Percentiles rank a stretch among this genome's conserved stretches.
Conservation (phyloP, 2,797 vertebrate genomes). For the Parotocinclus haroldoi region DNA sequence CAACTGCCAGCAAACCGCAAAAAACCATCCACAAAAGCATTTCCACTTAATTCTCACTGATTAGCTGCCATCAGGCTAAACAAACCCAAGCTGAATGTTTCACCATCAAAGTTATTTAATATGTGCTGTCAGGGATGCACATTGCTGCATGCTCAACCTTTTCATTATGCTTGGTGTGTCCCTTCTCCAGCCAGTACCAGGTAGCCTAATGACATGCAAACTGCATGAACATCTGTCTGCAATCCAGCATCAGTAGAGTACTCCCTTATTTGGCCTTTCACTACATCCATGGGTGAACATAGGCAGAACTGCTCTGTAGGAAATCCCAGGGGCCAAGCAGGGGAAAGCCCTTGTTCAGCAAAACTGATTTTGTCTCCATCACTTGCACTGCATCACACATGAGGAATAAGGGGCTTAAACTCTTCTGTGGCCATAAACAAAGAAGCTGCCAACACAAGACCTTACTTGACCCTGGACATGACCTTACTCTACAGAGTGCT, state of each 20-base stretch:
- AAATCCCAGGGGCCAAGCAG: constrained; percentile 12
- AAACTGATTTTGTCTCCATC: constrained; percentile 26
- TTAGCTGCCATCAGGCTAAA: not conserved
- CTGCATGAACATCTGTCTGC: constrained; percentile 26
- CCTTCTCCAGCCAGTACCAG: constrained; percentile 1
- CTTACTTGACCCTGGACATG: constrained; percentile 41
- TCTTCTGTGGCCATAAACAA: constrained; percentile 36
- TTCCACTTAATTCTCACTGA: not conserved
- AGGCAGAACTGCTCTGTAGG: not conserved
- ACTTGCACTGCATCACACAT: constrained; percentile 32
- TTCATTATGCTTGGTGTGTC: constrained; percentile 15
- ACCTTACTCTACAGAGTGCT: constrained; percentile 24
- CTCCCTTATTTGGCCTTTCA: constrained; percentile 28
- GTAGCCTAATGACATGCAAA: constrained; percentile 23
- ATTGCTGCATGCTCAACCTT: not conserved
- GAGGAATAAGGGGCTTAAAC: constrained; percentile 30
- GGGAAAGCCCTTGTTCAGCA: constrained; percentile 24
- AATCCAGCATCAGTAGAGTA: constrained; percentile 34
- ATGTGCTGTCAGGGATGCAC: too few species aligned
- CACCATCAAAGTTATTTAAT: not conserved
- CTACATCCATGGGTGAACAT: constrained; percentile 18
- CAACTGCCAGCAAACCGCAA: not conserved
- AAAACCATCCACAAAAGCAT: too few species aligned
- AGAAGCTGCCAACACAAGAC: constrained; percentile 35
- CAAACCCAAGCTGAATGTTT: not conserved